Base-by-base conservation (phyloP, 2,888 invertebrate species). In the Allolobophora icterica region DNA sequence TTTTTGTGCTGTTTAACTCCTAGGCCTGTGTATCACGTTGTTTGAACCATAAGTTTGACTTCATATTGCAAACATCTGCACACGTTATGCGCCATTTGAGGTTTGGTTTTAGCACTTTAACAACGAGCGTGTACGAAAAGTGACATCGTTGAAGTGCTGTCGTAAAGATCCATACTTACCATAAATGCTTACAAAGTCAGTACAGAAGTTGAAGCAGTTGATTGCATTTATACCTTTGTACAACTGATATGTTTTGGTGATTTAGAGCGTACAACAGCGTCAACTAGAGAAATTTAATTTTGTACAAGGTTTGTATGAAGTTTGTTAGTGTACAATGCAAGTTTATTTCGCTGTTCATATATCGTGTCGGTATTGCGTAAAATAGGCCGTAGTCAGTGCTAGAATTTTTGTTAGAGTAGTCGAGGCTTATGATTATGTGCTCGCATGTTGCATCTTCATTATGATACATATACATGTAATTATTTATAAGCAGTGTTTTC, bases 401-500 rank as follows among this genome's bases (percentile, higher is more conserved):
- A 71, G 71, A n/a, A 19, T 30, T 71, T 71, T n/a, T 71, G 71
- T 71, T 71, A 71, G 71, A 3, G 30, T 71, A 71, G 71, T 71
- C n/a, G 5, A 71, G n/a, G 71, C 71, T 71, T 71, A 71, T n/a
- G n/a, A 71, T 71, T 71, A 71, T n/a, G 11, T 71, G 30, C 71
- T 71, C 71, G 71, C 71, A n/a, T 71, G 71, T 71, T 71, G n/a
- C 13, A 71, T 71, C n/a, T n/a, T 71, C 30, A 17, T 52, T 52
- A 52, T 11, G 52, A 8, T 52, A 52, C 8, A 42, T 1, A 17
- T 42, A 42, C 11, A 71, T 71, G 71, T 71, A 71, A 71, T n/a
- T 71, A 71, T 71, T 71, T 71, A 71, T 71, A 71, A 71, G n/a
- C 71, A 71, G 71, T 71, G n/a, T 71, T 71, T 71, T 71, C 71